phyloP scores from a whole-genome alignment of 1,140 invertebrate species.

The Samia ricini region DNA sequence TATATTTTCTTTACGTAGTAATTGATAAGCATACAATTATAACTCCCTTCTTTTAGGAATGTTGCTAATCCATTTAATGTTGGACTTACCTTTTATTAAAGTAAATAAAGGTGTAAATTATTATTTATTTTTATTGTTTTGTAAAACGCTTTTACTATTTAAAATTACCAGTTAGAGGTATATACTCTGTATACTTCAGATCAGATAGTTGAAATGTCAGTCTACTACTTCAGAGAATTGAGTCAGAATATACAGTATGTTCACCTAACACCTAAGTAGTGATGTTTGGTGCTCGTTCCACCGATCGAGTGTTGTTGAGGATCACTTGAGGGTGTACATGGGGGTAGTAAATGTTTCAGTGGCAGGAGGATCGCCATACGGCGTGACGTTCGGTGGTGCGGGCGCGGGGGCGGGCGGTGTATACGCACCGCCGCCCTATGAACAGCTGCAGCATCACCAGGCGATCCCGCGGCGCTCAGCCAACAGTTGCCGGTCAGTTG shows the following conservation, averaged over 20 bases:
- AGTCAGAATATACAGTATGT: too few species aligned
- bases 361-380: constrained; percentile 81
- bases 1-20: not conserved
- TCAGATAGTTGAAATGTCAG: not conserved
- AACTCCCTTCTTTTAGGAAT: not conserved
- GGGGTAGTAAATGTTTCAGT: constrained; percentile 53
- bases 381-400: constrained; percentile 79
- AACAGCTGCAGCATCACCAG: constrained; percentile 80
- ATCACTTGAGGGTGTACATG: too few species aligned
- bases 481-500: constrained; percentile 65
- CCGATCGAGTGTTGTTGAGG: too few species aligned
- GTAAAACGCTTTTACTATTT: not conserved
- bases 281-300: too few species aligned
- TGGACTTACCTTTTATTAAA: too few species aligned
- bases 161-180: not conserved
- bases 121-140: not conserved
- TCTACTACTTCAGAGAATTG: too few species aligned
- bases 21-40: not conserved
- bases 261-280: too few species aligned
- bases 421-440: constrained; percentile 81
- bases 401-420: constrained; percentile 77
- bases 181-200: not conserved
- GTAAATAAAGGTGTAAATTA: not conserved
- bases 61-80: too few species aligned
- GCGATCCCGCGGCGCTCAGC: constrained; percentile 77